A percentile compares a stretch with the other conserved stretches of the same genome.
These are phyloP conservation scores for Hirtodrosophila histrioides DNA, from an alignment of 2,888 invertebrate species.

Conservation along the genomic window DNA sequence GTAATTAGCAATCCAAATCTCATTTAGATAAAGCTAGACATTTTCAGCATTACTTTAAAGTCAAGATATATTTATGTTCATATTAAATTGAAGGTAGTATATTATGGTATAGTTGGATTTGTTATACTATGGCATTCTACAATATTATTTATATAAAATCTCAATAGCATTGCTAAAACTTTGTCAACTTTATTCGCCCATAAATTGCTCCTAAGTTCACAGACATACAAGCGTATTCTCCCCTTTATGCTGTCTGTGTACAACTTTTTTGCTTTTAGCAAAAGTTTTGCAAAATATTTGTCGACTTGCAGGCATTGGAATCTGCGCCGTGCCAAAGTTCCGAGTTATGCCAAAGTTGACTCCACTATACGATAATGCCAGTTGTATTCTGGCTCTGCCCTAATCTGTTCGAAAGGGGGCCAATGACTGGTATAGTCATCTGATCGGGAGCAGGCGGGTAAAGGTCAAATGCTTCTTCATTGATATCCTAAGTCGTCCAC, in stretches of 20 bases:
- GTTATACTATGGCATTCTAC: too few relatives aligned
- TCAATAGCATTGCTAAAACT: neutral
- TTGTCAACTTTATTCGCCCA: neutral
- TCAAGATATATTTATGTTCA: too few relatives aligned
- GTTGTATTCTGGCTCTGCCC: slow-evolving; percentile 19
- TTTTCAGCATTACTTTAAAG: too few relatives aligned
- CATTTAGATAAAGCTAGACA: too few relatives aligned
- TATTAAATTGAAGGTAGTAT: too few relatives aligned
- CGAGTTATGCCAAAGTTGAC: slow-evolving; percentile 56
- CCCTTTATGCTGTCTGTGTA: neutral
- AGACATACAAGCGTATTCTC: neutral
- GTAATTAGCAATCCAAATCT: too few relatives aligned
- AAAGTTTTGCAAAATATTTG: slow-evolving; percentile 58
- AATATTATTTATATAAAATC: neutral
- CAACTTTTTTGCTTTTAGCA: slow-evolving; percentile 1
- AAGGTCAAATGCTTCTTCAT: slow-evolving; percentile 60
- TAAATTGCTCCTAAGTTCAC: neutral
- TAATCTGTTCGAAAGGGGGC: slow-evolving; percentile 9
- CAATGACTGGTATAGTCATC: slow-evolving; percentile 16
- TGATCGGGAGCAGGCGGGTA: slow-evolving; percentile 35
- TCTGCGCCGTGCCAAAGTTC: slow-evolving; percentile 34
- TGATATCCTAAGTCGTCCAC: slow-evolving; percentile 53
- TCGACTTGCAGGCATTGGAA: slow-evolving; percentile 55
- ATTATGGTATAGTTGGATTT: neutral
- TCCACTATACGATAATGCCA: slow-evolving; percentile 36